A percentile compares a stretch with the other conserved stretches of the same genome.
Evolutionary conservation across 2,888 invertebrate species (phyloP).

Genomic region (Pandemis corylana): DNA sequence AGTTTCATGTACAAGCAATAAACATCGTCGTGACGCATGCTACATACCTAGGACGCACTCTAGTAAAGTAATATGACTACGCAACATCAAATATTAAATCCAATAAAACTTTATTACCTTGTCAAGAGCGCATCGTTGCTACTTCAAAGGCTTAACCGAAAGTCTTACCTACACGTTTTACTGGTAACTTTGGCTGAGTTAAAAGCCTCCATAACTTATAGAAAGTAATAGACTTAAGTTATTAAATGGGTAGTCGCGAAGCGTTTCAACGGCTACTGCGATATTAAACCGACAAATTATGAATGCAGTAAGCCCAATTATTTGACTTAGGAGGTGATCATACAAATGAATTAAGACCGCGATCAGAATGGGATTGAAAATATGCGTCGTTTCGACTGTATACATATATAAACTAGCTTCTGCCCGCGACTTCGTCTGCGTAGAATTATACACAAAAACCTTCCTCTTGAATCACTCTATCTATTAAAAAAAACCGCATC

Average conservation of each 20-base stretch:
- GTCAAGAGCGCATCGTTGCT: background rate
- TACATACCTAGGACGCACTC: background rate
- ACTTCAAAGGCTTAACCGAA: slow-evolving; percentile 5
- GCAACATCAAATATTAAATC: slow-evolving; percentile 8
- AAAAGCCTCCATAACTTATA: background rate
- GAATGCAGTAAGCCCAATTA: too few species aligned
- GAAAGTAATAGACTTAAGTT: background rate
- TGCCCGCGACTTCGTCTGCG: too few species aligned
- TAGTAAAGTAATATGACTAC: background rate
- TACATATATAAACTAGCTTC: too few species aligned
- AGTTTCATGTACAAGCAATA: background rate
- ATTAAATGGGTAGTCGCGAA: background rate
- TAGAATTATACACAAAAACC: too few species aligned
- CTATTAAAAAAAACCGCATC: too few species aligned
- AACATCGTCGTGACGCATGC: background rate
- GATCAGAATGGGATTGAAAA: too few species aligned
- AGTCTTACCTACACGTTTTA: background rate
- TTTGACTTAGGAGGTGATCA: too few species aligned
- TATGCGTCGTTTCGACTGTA: too few species aligned
- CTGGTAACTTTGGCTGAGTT: background rate
- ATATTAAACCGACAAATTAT: too few species aligned
- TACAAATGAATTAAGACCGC: too few species aligned
- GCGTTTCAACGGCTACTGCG: too few species aligned
- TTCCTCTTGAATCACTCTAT: too few species aligned
- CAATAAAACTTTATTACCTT: slow-evolving; percentile 5